A percentile compares a stretch with the other conserved stretches of the same genome.
These are phyloP conservation scores for Aricia artaxerxes DNA, from an alignment of 2,888 invertebrate genomes.

Conservation along the genomic window DNA sequence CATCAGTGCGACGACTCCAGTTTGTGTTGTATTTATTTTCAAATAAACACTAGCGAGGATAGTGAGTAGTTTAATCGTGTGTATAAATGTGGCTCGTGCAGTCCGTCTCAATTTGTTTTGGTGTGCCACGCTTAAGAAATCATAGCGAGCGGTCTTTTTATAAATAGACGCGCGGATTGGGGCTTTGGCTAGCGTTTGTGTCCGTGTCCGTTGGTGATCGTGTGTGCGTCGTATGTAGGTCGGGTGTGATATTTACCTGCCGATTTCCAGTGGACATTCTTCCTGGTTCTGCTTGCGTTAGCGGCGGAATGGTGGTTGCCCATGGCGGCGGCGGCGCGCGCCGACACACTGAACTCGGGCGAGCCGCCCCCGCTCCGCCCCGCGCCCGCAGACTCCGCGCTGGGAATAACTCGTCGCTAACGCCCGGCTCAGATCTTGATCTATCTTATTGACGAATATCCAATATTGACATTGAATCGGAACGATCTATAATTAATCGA, in stretches of 20 bases:
- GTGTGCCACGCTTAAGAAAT: constrained; percentile 73
- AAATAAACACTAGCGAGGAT: not conserved
- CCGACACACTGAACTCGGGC: constrained; percentile 70
- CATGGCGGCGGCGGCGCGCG: constrained; percentile 78
- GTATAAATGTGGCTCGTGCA: constrained; percentile 48
- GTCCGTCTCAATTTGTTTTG: constrained; percentile 77
- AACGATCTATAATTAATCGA: constrained; percentile 18
- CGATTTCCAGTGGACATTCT: constrained; percentile 91
- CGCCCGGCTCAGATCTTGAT: constrained; percentile 66
- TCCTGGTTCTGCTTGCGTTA: constrained; percentile 81
- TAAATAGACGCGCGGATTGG: constrained; percentile 66
- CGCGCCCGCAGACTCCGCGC: constrained; percentile 42
- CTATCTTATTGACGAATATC: constrained; percentile 65
- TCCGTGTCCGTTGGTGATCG: constrained; percentile 35
- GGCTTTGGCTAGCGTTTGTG: constrained; percentile 48
- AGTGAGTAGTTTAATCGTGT: not conserved
- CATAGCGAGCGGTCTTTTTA: constrained; percentile 71
- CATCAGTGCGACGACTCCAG: constrained; percentile 1
- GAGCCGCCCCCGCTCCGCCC: constrained; percentile 52
- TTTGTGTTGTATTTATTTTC: not conserved
- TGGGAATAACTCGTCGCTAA: constrained; percentile 43
- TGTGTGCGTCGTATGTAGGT: constrained; percentile 39
- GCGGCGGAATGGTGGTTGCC: constrained; percentile 77
- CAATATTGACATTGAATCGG: constrained; percentile 45
- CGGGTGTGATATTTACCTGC: constrained; percentile 83